These are phyloP conservation scores for Polia nebulosa DNA, from an alignment of 2,888 invertebrate genomes.

Conservation along the genomic window DNA sequence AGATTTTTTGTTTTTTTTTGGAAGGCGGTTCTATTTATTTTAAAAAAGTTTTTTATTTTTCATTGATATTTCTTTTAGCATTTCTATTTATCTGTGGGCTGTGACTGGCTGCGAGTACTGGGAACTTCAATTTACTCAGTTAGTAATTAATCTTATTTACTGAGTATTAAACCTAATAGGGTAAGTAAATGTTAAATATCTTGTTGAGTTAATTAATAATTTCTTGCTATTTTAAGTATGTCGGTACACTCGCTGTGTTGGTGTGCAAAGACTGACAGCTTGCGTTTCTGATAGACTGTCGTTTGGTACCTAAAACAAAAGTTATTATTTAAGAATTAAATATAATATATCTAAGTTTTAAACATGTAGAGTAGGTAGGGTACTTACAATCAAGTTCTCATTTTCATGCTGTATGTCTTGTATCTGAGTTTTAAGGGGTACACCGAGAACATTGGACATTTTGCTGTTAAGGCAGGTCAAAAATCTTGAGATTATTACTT, in stretches of 20 bases:
- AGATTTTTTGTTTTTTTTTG: too few relatives aligned
- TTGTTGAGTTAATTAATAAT: neutral
- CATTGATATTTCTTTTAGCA: too few relatives aligned
- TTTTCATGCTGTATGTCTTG: constrained; percentile 52
- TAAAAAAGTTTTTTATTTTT: too few relatives aligned
- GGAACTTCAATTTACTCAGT: too few relatives aligned
- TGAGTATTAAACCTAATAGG: too few relatives aligned
- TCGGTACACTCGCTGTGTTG: constrained; percentile 74
- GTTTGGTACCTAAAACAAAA: constrained; percentile 69
- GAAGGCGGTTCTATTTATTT: too few relatives aligned
- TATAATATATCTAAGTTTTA: too few relatives aligned
- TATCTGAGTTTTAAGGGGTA: constrained; percentile 70
- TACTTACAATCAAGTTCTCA: constrained; percentile 40
- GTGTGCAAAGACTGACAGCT: constrained; percentile 85
- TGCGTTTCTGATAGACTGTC: constrained; percentile 76
- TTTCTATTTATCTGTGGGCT: too few relatives aligned
- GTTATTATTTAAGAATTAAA: too few relatives aligned
- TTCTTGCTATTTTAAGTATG: constrained; percentile 2
- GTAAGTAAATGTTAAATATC: neutral
- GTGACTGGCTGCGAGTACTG: too few relatives aligned
- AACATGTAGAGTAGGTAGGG: neutral
- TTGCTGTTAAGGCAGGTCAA: constrained; percentile 77
- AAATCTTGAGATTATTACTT: constrained; percentile 74
- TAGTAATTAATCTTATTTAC: too few relatives aligned
- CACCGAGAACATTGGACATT: constrained; percentile 77